Evolutionary conservation across 1,140 invertebrate genomes (phyloP).

Genomic region (Whitmania pigra): DNA sequence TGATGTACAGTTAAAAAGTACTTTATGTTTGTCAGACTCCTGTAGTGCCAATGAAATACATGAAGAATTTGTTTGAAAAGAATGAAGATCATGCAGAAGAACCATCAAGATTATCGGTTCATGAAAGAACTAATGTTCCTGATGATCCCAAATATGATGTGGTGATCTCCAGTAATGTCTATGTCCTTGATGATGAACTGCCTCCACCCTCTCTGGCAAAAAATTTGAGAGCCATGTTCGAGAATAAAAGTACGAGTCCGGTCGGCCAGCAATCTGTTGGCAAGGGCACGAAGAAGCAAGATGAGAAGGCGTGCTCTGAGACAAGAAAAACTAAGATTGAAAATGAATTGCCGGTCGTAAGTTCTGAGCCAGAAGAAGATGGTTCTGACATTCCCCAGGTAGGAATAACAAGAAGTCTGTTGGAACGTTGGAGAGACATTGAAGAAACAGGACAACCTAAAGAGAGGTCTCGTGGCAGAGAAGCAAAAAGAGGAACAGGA

Average conservation of each 20-base stretch:
- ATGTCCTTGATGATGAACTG: conserved; percentile 22
- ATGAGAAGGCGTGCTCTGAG: not conserved
- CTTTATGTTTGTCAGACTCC: no score
- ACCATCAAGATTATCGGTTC: not conserved
- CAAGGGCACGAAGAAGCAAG: not conserved
- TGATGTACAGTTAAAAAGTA: no score
- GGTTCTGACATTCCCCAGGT: conserved; percentile 9
- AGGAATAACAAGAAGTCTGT: conserved; percentile 20
- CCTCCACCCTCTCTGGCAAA: conserved; percentile 21
- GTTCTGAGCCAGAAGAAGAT: conserved; percentile 9
- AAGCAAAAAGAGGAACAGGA: not conserved
- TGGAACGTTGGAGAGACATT: conserved; percentile 20
- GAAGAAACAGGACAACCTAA: not conserved
- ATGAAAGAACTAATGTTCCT: not conserved
- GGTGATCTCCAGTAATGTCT: conserved; percentile 11
- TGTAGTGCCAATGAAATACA: no score
- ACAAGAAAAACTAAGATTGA: not conserved
- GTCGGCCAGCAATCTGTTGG: not conserved
- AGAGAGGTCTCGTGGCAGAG: not conserved
- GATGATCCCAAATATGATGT: not conserved
- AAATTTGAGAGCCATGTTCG: conserved; percentile 23
- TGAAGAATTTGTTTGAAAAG: no score
- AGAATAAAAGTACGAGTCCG: conserved; percentile 7
- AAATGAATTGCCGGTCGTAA: not conserved
- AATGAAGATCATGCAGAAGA: not conserved